A percentile compares a stretch with the other conserved stretches of the same genome.
These are phyloP conservation scores for Astyanax mexicanus DNA, from an alignment of 2,797 vertebrate species.

Conservation along the genomic window DNA sequence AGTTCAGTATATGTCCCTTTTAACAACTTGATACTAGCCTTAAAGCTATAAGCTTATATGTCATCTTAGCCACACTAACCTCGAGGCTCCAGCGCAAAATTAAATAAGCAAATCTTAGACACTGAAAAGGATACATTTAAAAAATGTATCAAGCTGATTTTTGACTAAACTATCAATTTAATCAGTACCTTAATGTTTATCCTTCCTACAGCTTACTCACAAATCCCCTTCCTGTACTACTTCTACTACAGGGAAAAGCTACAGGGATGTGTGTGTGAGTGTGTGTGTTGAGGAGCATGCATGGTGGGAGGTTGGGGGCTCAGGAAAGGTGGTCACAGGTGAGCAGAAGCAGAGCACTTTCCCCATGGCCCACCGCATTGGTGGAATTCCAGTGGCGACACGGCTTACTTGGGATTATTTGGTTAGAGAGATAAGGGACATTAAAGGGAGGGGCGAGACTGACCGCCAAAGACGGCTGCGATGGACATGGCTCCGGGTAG, in stretches of 20 bases:
- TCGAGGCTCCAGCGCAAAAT: too few species aligned
- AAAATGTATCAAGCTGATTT: too few species aligned
- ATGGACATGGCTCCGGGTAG: neutral
- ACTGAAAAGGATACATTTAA: too few species aligned
- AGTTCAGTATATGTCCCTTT: too few species aligned
- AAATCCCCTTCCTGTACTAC: too few species aligned
- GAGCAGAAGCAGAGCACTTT: slow-evolving; percentile 21
- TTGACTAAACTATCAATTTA: neutral
- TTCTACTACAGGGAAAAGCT: neutral
- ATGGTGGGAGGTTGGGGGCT: slow-evolving; percentile 18
- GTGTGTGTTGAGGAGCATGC: slow-evolving; percentile 4
- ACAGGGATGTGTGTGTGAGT: neutral
- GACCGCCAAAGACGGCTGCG: neutral
- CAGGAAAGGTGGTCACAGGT: slow-evolving; percentile 39
- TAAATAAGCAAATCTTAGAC: too few species aligned
- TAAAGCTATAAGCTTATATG: too few species aligned
- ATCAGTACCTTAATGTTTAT: neutral
- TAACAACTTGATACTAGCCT: too few species aligned
- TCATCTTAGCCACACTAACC: too few species aligned
- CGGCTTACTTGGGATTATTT: slow-evolving; percentile 52
- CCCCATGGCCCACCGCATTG: slow-evolving; percentile 47
- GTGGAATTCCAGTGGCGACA: slow-evolving; percentile 48
- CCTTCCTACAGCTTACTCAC: too few species aligned
- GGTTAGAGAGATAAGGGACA: slow-evolving; percentile 51
- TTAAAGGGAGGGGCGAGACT: neutral